Evolutionary conservation across 2,113 vertebrate genomes (phyloP).

Genomic region (Thamnophis sirtalis): DNA sequence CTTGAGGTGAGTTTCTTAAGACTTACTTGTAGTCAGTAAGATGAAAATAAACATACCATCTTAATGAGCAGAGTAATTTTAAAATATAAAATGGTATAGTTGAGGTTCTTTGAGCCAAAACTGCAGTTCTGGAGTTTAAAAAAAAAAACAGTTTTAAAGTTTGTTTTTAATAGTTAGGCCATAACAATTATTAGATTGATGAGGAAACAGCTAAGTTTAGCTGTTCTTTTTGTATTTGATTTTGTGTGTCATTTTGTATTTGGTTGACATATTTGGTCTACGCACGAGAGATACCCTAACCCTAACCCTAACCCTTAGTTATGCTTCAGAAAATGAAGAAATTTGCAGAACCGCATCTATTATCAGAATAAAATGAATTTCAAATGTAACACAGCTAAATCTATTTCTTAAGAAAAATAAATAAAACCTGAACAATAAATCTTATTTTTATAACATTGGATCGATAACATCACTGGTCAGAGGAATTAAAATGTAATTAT

Average conservation of each 20-base stretch:
- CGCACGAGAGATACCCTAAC: not conserved
- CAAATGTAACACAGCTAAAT: not conserved
- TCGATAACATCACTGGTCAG: not conserved
- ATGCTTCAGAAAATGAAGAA: not conserved
- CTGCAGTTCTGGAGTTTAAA: not conserved
- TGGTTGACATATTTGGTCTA: not conserved
- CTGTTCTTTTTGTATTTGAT: not conserved
- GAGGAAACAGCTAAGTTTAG: not conserved
- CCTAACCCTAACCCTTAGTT: too few species aligned
- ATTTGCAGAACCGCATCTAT: not conserved
- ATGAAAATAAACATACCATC: not conserved
- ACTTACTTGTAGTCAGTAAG: not conserved
- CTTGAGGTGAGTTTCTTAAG: not conserved
- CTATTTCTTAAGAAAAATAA: not conserved
- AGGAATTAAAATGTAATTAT: not conserved
- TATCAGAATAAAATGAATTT: not conserved
- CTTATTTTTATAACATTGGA: accelerated
- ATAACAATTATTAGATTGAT: not conserved
- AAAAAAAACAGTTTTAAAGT: not conserved
- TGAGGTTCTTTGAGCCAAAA: not conserved
- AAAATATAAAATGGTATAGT: not conserved
- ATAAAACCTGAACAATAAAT: not conserved
- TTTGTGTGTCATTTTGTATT: not conserved
- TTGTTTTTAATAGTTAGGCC: not conserved
- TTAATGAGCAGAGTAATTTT: not conserved